Evolutionary conservation across 53 echinoderm and acorn worm genomes (phyloP).

Genomic region (Luidia sarsii): DNA sequence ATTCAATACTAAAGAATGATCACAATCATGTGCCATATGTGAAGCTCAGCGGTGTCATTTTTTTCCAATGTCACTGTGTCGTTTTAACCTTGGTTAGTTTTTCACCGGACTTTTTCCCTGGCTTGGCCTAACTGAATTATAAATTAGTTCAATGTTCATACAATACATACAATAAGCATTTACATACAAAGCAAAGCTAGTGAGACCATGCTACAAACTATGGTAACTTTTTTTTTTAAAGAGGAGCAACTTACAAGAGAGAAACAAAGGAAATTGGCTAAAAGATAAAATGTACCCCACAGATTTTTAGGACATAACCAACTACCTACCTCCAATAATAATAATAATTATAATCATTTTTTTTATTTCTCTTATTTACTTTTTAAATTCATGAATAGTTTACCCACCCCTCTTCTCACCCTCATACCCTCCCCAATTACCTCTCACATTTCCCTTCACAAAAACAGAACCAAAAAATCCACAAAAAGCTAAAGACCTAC

Average conservation of each 20-base stretch:
- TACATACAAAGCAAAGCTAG: conserved; percentile 56
- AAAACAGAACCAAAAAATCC: conserved; percentile 45
- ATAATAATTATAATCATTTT: conserved; percentile 51
- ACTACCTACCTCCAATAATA: conserved; percentile 59
- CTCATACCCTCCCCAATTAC: background rate
- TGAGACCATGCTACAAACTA: conserved; percentile 48
- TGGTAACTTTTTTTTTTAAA: conserved; percentile 34
- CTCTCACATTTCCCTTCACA: conserved; percentile 48
- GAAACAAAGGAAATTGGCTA: conserved; percentile 34
- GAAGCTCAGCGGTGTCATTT: no score
- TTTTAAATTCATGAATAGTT: conserved; percentile 55
- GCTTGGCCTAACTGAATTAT: conserved; percentile 11
- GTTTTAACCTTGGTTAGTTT: no score
- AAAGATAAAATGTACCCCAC: conserved; percentile 57
- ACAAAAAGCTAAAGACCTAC: conserved; percentile 38
- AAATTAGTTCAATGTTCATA: conserved; percentile 46
- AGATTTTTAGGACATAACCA: conserved; percentile 49
- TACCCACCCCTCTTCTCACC: conserved; percentile 16
- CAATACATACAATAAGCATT: conserved; percentile 55
- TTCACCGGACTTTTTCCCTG: no score
- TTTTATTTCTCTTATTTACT: conserved; percentile 60
- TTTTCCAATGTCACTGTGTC: no score
- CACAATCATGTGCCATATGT: no score
- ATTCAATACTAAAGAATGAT: no score
- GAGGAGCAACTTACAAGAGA: conserved; percentile 47